These are phyloP conservation scores for Oscheius sp. DNA, from an alignment of 1,140 invertebrate genomes.

Conservation along the genomic window DNA sequence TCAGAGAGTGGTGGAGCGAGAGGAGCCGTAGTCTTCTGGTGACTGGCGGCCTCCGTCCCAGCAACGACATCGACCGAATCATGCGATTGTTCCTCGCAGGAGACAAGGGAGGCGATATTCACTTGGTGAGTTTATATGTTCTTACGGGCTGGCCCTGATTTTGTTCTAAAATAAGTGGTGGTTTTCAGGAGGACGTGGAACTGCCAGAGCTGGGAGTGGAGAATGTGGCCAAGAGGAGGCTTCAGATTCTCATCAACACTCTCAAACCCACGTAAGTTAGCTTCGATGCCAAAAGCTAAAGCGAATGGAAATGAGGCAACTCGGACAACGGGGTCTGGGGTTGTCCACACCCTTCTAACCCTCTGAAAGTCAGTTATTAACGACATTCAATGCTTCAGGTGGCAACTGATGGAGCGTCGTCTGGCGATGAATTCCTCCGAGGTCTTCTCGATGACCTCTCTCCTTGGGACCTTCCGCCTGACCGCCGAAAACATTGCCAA, in stretches of 20 bases:
- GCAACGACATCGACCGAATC: not conserved
- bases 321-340: no score
- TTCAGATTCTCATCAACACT: not conserved
- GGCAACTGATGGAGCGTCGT: not conserved
- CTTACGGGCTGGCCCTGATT: no score
- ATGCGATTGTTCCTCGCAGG: not conserved
- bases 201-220: not conserved
- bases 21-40: not conserved
- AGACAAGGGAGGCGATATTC: not conserved
- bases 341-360: no score
- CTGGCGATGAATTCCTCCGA: not conserved
- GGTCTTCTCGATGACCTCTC: not conserved
- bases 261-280: not conserved
- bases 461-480: not conserved
- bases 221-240: constrained; percentile 5
- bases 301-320: not conserved
- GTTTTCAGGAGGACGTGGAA: not conserved
- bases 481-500: not conserved
- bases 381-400: not conserved
- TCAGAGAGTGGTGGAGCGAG: not conserved
- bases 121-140: not conserved
- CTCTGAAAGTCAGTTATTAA: no score
- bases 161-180: not conserved
- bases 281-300: not conserved
- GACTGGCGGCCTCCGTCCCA: not conserved